Evolutionary conservation across 2,113 vertebrate genomes (phyloP), one percentile per base, ranked within the genome.

Genomic region (Pelobates fuscus): DNA sequence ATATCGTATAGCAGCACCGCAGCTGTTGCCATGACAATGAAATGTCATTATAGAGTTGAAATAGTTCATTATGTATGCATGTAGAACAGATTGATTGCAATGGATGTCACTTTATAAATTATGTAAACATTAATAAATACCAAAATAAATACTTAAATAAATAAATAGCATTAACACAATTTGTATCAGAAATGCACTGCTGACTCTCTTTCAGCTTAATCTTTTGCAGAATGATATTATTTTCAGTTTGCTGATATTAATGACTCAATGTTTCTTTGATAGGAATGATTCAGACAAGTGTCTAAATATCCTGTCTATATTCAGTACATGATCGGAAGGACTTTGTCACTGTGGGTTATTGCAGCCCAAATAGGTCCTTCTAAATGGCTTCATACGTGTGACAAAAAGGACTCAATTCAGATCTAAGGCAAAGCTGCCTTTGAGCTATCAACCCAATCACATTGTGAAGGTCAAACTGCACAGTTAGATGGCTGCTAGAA

Each of bases 71-170:
- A 37, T 37, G 32, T 10, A 37, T 37, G 10, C 32, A 37, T 37
- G 5, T 37, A 37, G 32, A 6, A 37, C 32, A 37, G 32, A 6
- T 49, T 49, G 1, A 49, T 49, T 49, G 44, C 6, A 20, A n/a
- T 21, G 27, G 8, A 5, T 63, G 37, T 12, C 32, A 65, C 32
- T 23, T 65, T 15, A 65, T 65, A 41, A 32, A 63, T 32, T 37
- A 63, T 27, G 58, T 29, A 61, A 44, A 66, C 20, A 25, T 41
- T 26, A 74, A 75, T 75, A 27, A 67, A 59, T 18, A 71, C 10
- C 7, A 67, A 66, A 44, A 67, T 75, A 67, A 67, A 75, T 75
- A 58, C 11, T 46, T 46, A 46, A 26, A 8, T 54, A 62, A 62
- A 27, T 63, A 63, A 66, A 65, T 26, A 66, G 8, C 8, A 55